phyloP scores from a whole-genome alignment of 2,888 invertebrate species.

The Stramonita haemastoma region DNA sequence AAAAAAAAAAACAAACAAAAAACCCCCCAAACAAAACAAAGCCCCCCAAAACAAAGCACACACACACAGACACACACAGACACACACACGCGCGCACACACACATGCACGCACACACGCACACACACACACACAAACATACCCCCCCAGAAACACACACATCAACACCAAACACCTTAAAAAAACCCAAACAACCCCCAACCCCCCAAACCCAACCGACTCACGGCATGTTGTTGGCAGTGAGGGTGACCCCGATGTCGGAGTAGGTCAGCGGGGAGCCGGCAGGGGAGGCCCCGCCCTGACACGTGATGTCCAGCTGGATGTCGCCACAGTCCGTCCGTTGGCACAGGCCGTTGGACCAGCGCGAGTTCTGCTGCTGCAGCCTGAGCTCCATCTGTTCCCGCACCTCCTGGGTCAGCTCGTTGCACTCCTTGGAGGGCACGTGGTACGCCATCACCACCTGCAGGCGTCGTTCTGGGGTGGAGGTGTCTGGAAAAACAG shows the following conservation, averaged over 20 bases:
- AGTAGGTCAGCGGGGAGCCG: conserved; percentile 34
- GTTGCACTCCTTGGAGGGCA: conserved; percentile 42
- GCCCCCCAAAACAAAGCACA: too few relatives aligned
- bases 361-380: conserved; percentile 37
- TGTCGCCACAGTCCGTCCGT: conserved; percentile 53
- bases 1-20: too few relatives aligned
- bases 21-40: too few relatives aligned
- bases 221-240: conserved; percentile 38
- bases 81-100: too few relatives aligned
- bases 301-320: conserved; percentile 52
- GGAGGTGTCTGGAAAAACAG: conserved; percentile 31
- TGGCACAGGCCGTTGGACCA: conserved; percentile 51
- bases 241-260: conserved; percentile 28
- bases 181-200: too few relatives aligned
- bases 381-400: conserved; percentile 17
- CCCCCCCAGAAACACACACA: too few relatives aligned
- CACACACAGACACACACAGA: too few relatives aligned
- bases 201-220: conserved; percentile 4
- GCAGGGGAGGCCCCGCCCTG: background rate
- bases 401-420: conserved; percentile 14
- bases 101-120: too few relatives aligned
- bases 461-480: conserved; percentile 36
- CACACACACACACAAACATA: too few relatives aligned
- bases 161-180: too few relatives aligned
- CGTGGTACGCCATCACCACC: conserved; percentile 41